These are phyloP conservation scores for Clarias macrocephalus DNA, from an alignment of 2,113 vertebrate genomes.

Conservation along the genomic window DNA sequence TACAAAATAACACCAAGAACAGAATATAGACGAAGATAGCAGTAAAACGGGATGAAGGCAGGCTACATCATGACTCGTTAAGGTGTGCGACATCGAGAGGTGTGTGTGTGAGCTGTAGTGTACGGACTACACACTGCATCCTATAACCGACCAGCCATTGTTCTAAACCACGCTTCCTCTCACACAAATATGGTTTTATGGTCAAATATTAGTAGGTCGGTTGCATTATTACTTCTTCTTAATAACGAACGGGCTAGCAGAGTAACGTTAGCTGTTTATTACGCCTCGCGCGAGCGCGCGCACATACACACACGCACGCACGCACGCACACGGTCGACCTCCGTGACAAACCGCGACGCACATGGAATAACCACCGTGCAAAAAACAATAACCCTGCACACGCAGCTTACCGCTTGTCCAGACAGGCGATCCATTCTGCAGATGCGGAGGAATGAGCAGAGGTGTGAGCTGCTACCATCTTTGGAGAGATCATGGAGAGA, in stretches of 20 bases:
- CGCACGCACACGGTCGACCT: neutral
- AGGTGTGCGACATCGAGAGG: constrained; percentile 6
- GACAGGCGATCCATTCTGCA: constrained; percentile 89
- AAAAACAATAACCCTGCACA: neutral
- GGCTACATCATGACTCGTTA: neutral
- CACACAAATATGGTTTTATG: neutral
- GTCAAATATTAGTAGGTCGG: no score
- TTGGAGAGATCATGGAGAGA: constrained; percentile 67
- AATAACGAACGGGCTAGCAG: neutral
- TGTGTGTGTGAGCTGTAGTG: constrained; percentile 11
- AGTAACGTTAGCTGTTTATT: constrained; percentile 1
- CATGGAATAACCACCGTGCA: neutral
- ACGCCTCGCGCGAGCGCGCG: neutral
- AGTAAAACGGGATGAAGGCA: neutral
- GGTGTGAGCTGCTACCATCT: constrained; percentile 90
- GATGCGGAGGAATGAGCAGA: constrained; percentile 84
- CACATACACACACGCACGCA: neutral
- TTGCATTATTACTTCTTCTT: neutral
- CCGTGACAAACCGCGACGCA: constrained; percentile 3
- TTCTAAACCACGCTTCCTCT: neutral
- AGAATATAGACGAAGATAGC: neutral
- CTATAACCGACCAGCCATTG: neutral
- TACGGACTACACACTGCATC: no score
- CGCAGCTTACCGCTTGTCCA: constrained; percentile 89
- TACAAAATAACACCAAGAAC: no score